A percentile compares a stretch with the other conserved stretches of the same genome.
These are phyloP conservation scores for Orycteropus afer DNA, from an alignment of 2,113 vertebrate species.

Conservation along the genomic window DNA sequence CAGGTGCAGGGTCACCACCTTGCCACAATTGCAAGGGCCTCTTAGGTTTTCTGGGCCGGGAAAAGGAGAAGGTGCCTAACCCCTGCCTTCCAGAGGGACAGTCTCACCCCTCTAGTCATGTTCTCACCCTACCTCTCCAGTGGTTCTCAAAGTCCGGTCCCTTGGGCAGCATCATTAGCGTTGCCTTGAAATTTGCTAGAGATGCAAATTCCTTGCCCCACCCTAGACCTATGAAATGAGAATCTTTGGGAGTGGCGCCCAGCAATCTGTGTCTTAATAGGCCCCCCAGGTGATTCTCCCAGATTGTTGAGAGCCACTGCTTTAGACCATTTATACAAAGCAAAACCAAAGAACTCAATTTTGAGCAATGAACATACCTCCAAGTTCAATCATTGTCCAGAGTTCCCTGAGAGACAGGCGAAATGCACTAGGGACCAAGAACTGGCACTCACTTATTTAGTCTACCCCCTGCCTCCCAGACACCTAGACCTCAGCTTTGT, in stretches of 20 bases:
- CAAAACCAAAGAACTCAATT: not conserved
- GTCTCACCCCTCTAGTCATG: not conserved
- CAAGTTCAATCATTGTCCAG: not conserved
- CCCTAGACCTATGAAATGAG: not conserved
- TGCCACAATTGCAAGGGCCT: not conserved
- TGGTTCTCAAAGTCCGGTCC: not conserved
- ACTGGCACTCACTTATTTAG: not conserved
- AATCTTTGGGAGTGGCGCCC: not conserved
- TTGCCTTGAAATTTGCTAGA: not conserved
- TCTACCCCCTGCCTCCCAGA: not conserved
- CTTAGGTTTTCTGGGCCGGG: not conserved
- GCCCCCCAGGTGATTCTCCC: not conserved
- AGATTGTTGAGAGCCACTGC: not conserved
- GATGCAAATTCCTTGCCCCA: not conserved
- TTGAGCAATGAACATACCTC: not conserved
- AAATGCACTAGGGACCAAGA: not conserved
- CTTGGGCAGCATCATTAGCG: not conserved
- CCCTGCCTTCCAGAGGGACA: too few relatives aligned
- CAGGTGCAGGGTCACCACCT: not conserved
- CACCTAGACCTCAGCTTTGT: not conserved
- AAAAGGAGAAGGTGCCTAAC: rapidly evolving
- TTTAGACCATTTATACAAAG: not conserved
- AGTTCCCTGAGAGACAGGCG: not conserved
- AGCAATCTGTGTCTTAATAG: not conserved
- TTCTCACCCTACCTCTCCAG: not conserved